Evolutionary conservation across 2,888 invertebrate genomes (phyloP).

Genomic region (Calameuta pallipes): DNA sequence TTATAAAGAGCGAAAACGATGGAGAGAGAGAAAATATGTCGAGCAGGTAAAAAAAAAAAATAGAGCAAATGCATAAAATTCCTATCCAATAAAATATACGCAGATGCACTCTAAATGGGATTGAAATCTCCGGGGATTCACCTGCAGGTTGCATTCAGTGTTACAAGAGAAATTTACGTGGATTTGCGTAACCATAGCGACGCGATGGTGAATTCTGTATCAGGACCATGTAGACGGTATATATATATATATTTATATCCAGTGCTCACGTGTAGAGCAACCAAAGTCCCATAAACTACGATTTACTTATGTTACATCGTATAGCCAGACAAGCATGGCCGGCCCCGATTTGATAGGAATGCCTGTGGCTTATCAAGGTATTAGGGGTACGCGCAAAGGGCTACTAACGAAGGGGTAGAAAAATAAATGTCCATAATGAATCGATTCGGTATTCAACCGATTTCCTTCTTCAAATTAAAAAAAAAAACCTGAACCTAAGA

Average conservation of each 20-base stretch:
- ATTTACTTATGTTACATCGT: not conserved
- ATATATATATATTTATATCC: not conserved
- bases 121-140: slow-evolving; percentile 5
- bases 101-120: slow-evolving; percentile 3
- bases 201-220: not conserved
- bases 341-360: not conserved
- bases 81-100: slow-evolving; percentile 7
- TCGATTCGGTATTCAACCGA: no score
- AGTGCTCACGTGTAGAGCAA: not conserved
- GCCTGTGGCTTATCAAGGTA: not conserved
- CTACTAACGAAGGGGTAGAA: not conserved
- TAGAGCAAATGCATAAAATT: not conserved
- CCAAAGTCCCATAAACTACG: not conserved
- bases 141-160: slow-evolving; percentile 4
- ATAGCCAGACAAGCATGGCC: not conserved
- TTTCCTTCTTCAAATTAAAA: no score
- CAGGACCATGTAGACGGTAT: not conserved
- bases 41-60: no score
- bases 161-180: not conserved
- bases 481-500: no score
- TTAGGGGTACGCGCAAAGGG: not conserved
- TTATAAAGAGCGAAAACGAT: not conserved
- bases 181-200: not conserved
- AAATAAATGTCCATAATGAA: no score
- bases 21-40: not conserved